A percentile compares a stretch with the other conserved stretches of the same genome.
Conservation (phyloP, 1,140 invertebrate species). For the Eubasilissa regina region DNA sequence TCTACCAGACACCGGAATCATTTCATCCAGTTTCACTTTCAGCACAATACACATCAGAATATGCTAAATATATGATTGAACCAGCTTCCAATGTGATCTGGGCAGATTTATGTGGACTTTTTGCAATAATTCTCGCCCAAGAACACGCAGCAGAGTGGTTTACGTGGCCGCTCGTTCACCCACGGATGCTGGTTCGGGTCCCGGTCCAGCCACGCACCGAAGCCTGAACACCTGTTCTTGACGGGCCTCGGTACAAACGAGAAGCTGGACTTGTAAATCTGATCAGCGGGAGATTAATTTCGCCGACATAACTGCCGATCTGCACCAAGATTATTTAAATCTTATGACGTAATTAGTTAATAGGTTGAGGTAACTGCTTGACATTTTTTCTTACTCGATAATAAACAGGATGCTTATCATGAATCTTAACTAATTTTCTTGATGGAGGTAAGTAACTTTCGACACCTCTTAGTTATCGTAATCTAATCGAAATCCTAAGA, state of each 20-base stretch:
- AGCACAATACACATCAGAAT: neutral
- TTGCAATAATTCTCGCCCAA: neutral
- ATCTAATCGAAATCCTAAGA: too few relatives aligned
- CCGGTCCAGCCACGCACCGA: constrained; percentile 13
- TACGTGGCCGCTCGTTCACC: neutral
- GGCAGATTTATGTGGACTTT: neutral
- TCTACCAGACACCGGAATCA: too few relatives aligned
- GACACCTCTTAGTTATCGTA: too few relatives aligned
- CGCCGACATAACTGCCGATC: too few relatives aligned
- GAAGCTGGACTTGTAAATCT: neutral
- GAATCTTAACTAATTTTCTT: too few relatives aligned
- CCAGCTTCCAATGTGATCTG: neutral
- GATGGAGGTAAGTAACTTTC: too few relatives aligned
- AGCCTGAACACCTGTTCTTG: constrained; percentile 21
- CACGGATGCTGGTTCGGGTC: constrained; percentile 7
- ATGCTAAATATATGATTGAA: neutral
- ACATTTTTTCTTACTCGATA: too few relatives aligned
- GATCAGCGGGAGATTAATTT: neutral
- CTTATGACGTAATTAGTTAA: too few relatives aligned
- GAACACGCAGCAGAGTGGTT: neutral
- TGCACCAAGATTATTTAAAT: too few relatives aligned
- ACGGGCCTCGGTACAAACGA: neutral
- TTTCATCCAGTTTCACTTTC: constrained; percentile 8
- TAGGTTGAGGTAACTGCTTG: too few relatives aligned
- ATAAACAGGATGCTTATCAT: too few relatives aligned